These are phyloP conservation scores for Chymomyza caudatula DNA, from an alignment of 2,888 invertebrate species.

Conservation along the genomic window DNA sequence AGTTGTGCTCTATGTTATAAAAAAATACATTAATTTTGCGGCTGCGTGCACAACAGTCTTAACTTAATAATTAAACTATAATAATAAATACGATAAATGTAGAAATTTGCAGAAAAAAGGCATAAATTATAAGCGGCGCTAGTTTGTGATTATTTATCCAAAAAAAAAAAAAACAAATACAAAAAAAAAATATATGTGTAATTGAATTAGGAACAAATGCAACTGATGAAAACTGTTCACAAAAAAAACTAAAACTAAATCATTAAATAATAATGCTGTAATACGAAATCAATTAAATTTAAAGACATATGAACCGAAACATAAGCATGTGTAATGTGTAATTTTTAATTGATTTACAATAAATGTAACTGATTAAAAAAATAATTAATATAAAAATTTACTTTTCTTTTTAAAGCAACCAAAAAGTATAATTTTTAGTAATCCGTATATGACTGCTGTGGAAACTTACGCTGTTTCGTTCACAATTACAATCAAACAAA, in stretches of 20 bases:
- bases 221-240: constrained; percentile 52
- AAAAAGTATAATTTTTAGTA: too few relatives aligned
- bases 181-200: constrained; percentile 17
- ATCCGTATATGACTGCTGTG: too few relatives aligned
- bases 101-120: constrained; percentile 30
- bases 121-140: constrained; percentile 33
- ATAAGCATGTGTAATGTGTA: constrained; percentile 55
- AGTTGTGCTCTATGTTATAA: constrained; percentile 7
- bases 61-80: constrained; percentile 14
- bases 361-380: constrained; percentile 30
- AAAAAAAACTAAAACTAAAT: constrained; percentile 28
- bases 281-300: constrained; percentile 60
- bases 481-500: too few relatives aligned
- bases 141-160: constrained; percentile 53
- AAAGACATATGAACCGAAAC: constrained; percentile 38
- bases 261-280: constrained; percentile 26
- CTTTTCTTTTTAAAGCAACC: not conserved
- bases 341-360: constrained; percentile 57
- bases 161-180: constrained; percentile 13
- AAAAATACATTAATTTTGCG: constrained; percentile 3
- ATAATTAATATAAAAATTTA: not conserved
- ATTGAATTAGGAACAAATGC: constrained; percentile 11
- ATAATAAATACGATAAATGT: constrained; percentile 11
- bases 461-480: too few relatives aligned
- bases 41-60: constrained; percentile 23